Conservation (phyloP, 1,140 invertebrate species). For the Episyrphus balteatus region DNA sequence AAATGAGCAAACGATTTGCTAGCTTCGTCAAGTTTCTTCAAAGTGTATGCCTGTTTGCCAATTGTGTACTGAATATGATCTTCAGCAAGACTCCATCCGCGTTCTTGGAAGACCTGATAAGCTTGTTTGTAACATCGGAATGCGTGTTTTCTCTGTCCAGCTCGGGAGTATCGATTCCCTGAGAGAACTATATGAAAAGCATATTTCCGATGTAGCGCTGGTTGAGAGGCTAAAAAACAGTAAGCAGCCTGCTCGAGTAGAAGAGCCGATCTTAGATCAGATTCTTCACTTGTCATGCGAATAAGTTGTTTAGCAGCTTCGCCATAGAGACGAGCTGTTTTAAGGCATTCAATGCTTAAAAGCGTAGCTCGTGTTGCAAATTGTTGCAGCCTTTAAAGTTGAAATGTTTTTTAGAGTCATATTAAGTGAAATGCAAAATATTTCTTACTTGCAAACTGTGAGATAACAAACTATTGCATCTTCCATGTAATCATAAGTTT, state of each 20-base stretch:
- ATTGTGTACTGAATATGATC: constrained; percentile 93
- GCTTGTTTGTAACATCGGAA: constrained; percentile 86
- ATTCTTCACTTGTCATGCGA: constrained; percentile 90
- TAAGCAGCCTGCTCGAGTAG: constrained; percentile 91
- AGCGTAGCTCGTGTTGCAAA: constrained; percentile 85
- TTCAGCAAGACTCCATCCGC: constrained; percentile 81
- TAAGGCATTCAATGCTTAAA: constrained; percentile 76
- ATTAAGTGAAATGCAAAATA: background rate
- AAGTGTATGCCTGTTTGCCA: constrained; percentile 71
- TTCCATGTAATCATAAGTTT: constrained; percentile 84
- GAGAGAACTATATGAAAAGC: constrained; percentile 95
- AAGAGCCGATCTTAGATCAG: constrained; percentile 79
- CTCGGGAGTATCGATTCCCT: constrained; percentile 85
- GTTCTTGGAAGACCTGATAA: constrained; percentile 63
- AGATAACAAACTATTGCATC: constrained; percentile 84
- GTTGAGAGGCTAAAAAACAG: constrained; percentile 68
- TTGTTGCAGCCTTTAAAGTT: constrained; percentile 56
- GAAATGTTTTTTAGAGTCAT: background rate
- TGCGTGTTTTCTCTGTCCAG: constrained; percentile 81
- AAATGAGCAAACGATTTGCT: constrained; percentile 68
- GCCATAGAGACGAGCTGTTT: constrained; percentile 58
- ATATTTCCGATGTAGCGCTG: constrained; percentile 78
- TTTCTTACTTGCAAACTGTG: constrained; percentile 67
- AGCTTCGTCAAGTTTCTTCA: constrained; percentile 64
- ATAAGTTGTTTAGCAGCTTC: constrained; percentile 91